Evolutionary conservation across 2,113 vertebrate genomes (phyloP), one percentile per base, ranked within the genome.

Genomic region (Puffinus mauretanicus): DNA sequence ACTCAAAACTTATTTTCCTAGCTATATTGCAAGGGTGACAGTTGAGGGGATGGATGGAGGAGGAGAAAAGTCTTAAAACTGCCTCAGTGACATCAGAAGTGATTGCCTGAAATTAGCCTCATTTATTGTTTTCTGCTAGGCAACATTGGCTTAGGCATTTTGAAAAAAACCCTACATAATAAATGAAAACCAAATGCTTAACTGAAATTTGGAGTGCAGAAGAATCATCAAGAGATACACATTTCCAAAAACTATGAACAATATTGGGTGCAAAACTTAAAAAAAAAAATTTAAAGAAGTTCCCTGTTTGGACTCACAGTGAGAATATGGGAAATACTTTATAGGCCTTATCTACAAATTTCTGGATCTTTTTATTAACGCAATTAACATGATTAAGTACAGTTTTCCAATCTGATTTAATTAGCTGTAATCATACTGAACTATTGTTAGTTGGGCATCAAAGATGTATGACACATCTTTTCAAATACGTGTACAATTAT

Each of bases 331-430:
- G 13, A 76, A 86, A 73, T 24, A 30, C 3, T 93, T 79, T 60
- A 47, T 84, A 71, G 40, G 29, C 46, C 34, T 81, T 73, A 84
- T n/a, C 36, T 94, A 49, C 71, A 65, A 89, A 60, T 89, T 96
- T 96, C 79, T 85, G 18, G 27, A 66, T 32, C 91, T 51, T 66
- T 85, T 94, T 71, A 93, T 52, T 92, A 58, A 91, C 92, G 55
- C n/a, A 86, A 32, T 89, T 76, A 96, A 88, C 82, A 83, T 89
- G 92, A 95, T 69, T 89, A 90, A 97, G 57, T 86, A 82, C 25
- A 96, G 60, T 88, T 97, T 94, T 72, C 25, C 7, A 66, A 82
- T 78, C 46, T 94, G 69, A 96, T 96, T 97, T 96, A 97, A 97
- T 97, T 94, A 97, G 40, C n/a, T 93, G 36, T 94, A 97, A 97